Evolutionary conservation across 35 echinoderm and acorn worm species (phyloP), one percentile per base, ranked within the genome.

Genomic region (Ophioderma brevispina): DNA sequence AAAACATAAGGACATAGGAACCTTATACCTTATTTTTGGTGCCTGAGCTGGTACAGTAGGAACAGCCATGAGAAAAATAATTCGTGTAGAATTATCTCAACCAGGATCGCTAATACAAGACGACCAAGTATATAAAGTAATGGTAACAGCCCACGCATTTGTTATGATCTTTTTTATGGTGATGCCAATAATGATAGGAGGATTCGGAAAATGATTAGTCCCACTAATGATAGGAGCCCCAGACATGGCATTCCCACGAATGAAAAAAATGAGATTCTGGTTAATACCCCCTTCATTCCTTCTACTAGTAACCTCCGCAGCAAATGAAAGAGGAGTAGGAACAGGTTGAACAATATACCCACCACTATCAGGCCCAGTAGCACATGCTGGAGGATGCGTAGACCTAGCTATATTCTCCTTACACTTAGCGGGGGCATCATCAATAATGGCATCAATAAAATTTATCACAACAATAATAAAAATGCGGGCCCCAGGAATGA

Each of bases 141-240:
- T 95, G 30, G 90, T 95, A 31, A 95, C 94, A 18, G 85, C 89
- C 18, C 94, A 95, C 31, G 94, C 89, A 38, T 42, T 95, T 1
- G 85, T 95, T 0, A 95, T 92, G 94, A 95, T 95, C 2, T 95
- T 92, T 33, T 95, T 95, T 38, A 92, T 95, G 94, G 90, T 95
- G 1, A 95, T 95, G 90, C 94, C 94, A 49, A 89, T 92, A 63
- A 92, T 95, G 94, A 92, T 95, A 14, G 94, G 89, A 39, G 94
- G 94, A 49, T 95, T 95, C 64, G 94, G 94, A 17, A 95, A 95
- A 19, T 95, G 90, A 80, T 46, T 95, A 4, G 78, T 92, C 0
- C 94, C 94, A 23, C 80, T 95, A 64, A 92, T 92, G 94, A 88
- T 95, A 5, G 94, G 94, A 32, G 89, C 89, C 0, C 94, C 94